Evolutionary conservation across 2,113 vertebrate genomes (phyloP), one percentile per base, ranked within the genome.

Genomic region (Octodon degus): DNA sequence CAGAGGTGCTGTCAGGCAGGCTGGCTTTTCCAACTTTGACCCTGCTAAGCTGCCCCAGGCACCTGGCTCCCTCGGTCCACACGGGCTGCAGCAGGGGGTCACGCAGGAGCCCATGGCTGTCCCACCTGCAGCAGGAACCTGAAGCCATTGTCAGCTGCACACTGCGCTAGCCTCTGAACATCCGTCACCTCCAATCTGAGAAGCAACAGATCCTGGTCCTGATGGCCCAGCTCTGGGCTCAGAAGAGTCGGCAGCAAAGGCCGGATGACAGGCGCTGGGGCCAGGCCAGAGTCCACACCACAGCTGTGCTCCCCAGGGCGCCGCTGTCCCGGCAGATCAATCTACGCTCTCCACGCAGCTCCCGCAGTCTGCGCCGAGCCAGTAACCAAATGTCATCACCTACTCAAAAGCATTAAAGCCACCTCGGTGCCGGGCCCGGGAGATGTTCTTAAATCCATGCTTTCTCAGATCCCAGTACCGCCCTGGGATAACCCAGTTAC

Each of bases 281-380:
- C 40, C 0, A 2, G 53, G 86, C 84, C 81, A 70, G 43, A 2
- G 0, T 79, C 58, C 0, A 0, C 50, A 5, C 50, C 50, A 34
- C 0, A 3, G 27, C 79, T 22, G 17, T 3, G 30, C 24, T 90
- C 67, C 77, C 88, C 43, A 74, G 50, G 17, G 81, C 43, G n/a
- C 76, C 81, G 0, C 60, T 0, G 4, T 27, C 83, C 77, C 0
- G 0, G 65, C 40, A 72, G 43, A 47, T 80, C 87, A 27, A 12
- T 5, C 14, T 11, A 25, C 63, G 10, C 43, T 14, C 63, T 55
- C 63, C 74, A 30, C 0, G 1, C 17, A 60, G n/a, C 94, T 63
- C 63, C 90, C 72, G 34, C 37, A 34, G n/a, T 0, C 0, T 2
- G 8, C 0, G 4, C 27, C 3, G 16, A 0, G 0, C 32, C 91